Evolutionary conservation across 35 echinoderm and acorn worm genomes (phyloP).

Genomic region (Lytechinus pictus): DNA sequence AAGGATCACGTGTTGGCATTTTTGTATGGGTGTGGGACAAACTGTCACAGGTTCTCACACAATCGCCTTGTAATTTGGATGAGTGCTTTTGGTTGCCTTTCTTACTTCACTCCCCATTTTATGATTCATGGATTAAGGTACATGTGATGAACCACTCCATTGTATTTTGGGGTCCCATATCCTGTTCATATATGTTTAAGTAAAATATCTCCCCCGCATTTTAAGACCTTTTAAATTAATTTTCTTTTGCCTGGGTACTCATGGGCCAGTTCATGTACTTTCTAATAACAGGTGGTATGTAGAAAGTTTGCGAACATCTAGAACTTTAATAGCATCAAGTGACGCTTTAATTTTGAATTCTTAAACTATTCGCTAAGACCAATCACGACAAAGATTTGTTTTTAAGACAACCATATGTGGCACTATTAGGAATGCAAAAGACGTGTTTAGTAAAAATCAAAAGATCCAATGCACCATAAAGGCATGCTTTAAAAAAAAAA

Average conservation of each 20-base stretch:
- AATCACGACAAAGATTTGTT: too few relatives aligned
- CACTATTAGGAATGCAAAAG: too few relatives aligned
- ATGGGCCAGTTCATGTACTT: not conserved
- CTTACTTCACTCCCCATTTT: not conserved
- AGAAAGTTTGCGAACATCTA: not conserved
- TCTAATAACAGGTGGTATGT: not conserved
- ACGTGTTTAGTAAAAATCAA: too few relatives aligned
- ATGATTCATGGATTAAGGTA: too few relatives aligned
- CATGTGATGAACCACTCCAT: too few relatives aligned
- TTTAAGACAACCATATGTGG: too few relatives aligned
- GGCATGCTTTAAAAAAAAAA: too few relatives aligned
- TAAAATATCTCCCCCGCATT: not conserved
- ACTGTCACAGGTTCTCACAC: not conserved
- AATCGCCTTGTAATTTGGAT: not conserved
- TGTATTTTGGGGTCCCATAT: not conserved
- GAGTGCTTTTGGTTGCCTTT: not conserved
- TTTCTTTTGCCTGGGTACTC: not conserved
- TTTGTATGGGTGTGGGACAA: not conserved
- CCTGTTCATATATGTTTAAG: not conserved
- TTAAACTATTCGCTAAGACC: not conserved
- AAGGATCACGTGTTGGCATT: not conserved
- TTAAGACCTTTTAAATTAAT: not conserved
- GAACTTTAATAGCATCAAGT: not conserved
- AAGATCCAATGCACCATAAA: too few relatives aligned
- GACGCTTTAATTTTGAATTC: not conserved